These are phyloP conservation scores for Bolborhynchus lineola DNA, from an alignment of 2,113 vertebrate species.

Conservation along the genomic window DNA sequence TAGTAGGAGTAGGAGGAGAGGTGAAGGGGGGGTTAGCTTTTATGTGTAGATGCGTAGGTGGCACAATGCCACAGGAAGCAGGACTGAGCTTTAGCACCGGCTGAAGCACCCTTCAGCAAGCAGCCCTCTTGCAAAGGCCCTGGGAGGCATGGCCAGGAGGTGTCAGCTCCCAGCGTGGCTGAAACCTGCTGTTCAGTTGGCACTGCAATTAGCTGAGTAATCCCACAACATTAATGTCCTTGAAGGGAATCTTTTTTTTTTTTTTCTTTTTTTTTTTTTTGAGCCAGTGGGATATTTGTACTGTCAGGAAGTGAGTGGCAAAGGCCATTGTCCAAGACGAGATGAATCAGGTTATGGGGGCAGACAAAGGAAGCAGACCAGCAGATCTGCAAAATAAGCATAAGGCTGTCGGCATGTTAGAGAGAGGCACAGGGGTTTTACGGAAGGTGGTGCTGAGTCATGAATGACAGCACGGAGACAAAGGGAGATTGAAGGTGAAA, in stretches of 20 bases:
- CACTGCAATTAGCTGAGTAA: background rate
- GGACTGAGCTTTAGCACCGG: background rate
- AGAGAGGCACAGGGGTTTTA: background rate
- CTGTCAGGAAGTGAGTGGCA: background rate
- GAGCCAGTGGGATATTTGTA: background rate
- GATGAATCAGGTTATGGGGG: background rate
- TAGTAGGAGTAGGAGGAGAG: background rate
- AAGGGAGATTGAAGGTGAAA: constrained; percentile 23
- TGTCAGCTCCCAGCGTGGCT: background rate
- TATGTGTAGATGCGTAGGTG: background rate
- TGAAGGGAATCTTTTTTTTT: background rate
- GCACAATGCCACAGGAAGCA: background rate
- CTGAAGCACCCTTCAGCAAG: accelerated
- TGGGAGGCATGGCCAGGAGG: accelerated
- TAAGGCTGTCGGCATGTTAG: background rate
- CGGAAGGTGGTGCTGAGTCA: constrained; percentile 50
- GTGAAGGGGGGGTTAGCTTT: background rate
- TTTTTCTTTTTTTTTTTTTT: background rate
- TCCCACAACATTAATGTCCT: background rate
- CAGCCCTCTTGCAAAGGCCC: background rate
- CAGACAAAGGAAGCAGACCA: background rate
- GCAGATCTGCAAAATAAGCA: background rate
- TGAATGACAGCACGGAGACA: constrained; percentile 10
- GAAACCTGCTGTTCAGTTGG: background rate
- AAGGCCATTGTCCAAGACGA: background rate